Base-by-base conservation (phyloP, 2,888 invertebrate species). In the Athripsodes cinereus region DNA sequence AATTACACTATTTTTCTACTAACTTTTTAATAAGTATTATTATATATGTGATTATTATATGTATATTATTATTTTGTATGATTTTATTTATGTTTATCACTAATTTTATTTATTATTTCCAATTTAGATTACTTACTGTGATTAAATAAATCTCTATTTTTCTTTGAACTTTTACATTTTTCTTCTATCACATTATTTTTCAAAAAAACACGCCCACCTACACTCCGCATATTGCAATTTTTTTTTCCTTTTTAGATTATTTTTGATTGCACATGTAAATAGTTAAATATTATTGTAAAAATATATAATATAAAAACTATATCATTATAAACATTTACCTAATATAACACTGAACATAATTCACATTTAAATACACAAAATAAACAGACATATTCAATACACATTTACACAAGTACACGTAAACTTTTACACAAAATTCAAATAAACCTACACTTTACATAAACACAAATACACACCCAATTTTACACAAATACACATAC, bases 331-430 rank as follows among this genome's bases (percentile, higher is more conserved):
- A 31, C 31, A 31, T 31, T 31, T 31, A 11, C 31, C n/a, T n/a
- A n/a, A 31, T 11, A 8, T 31, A 31, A 40, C 40, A 40, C 3
- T 13, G 13, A 40, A 40, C 40, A 40, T 16, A 40, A n/a, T 40
- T 40, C 5, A 31, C 31, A 31, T 31, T 11, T 31, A 31, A 31
- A 31, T 31, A 31, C 31, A 31, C 31, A 31, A 31, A n/a, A n/a
- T n/a, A n/a, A n/a, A n/a, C n/a, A n/a, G n/a, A n/a, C n/a, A 31
- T 31, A 31, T 31, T 8, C 31, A 31, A 6, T 18, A 22, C 22
- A 47, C 47, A 53, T 47, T 44, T 6, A 31, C 31, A 26, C 47
- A 53, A 26, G 5, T 46, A 46, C 46, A 46, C 46, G n/a, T 6
- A 46, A 46, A 31, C 31, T 8, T 11, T 8, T 11, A 31, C 31